Conservation (phyloP, 2,888 invertebrate genomes). For the Leptinotarsa juncta region DNA sequence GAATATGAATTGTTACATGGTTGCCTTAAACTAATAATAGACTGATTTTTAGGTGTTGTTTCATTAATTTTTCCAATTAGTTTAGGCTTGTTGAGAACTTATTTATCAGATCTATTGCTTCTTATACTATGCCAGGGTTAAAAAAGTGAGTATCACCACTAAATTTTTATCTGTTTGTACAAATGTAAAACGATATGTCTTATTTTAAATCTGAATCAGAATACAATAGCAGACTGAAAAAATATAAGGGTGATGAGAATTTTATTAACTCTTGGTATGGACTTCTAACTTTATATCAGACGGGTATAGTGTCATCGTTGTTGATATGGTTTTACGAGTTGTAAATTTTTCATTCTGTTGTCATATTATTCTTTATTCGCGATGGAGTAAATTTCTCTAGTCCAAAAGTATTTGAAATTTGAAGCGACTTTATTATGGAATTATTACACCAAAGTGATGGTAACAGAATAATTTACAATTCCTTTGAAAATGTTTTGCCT, state of each 20-base stretch:
- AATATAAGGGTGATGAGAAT: not conserved
- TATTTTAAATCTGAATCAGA: not conserved
- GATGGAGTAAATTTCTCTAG: not conserved
- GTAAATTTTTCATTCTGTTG: not conserved
- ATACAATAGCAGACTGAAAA: not conserved
- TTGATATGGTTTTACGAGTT: not conserved
- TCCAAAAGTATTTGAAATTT: not conserved
- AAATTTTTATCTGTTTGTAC: not conserved
- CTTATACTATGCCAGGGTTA: not conserved
- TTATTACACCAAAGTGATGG: not conserved
- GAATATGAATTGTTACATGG: conserved; percentile 51
- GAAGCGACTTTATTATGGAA: not conserved
- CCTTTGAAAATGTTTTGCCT: not conserved
- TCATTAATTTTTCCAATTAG: conserved; percentile 27
- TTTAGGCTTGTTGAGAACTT: not conserved
- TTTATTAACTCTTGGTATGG: not conserved
- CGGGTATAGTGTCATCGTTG: conserved; percentile 2
- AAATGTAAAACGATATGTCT: not conserved
- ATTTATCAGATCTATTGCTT: not conserved
- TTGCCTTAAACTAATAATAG: conserved; percentile 59
- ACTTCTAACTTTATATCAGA: not conserved
- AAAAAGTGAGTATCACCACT: not conserved
- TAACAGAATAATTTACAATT: conserved; percentile 9
- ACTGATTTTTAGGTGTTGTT: conserved; percentile 56
- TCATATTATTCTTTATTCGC: not conserved